Evolutionary conservation across 2,113 vertebrate genomes (phyloP).

Genomic region (Spizaetus ornatus): DNA sequence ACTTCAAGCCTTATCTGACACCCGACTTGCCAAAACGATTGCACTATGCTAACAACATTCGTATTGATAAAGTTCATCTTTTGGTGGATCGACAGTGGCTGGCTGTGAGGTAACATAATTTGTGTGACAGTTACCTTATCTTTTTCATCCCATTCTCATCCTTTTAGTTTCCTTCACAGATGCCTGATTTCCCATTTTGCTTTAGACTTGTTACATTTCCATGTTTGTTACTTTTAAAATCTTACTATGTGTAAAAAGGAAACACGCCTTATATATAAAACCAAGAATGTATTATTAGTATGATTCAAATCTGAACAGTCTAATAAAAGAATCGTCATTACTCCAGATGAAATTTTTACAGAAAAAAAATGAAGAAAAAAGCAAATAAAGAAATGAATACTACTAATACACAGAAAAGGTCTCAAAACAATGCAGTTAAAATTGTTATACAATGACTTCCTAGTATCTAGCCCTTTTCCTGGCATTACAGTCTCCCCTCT

Average conservation of each 20-base stretch:
- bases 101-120: conserved; percentile 77
- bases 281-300: not conserved
- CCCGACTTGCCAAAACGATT: conserved; percentile 90
- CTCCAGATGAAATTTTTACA: not conserved
- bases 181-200: not conserved
- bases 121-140: not conserved
- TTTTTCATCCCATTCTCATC: not conserved
- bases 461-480: not conserved
- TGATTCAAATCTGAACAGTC: not conserved
- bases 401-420: not conserved
- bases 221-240: not conserved
- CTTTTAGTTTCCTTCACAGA: not conserved
- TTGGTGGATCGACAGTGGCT: conserved; percentile 88
- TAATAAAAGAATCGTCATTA: not conserved
- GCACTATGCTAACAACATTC: conserved; percentile 87
- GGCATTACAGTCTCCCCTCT: not conserved
- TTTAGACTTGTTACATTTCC: not conserved
- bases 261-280: not conserved
- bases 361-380: not conserved
- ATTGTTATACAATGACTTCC: not conserved
- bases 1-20: conserved; percentile 90
- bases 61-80: conserved; percentile 90
- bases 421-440: not conserved
- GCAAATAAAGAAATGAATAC: not conserved
- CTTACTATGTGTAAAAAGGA: not conserved